Percentiles rank a stretch among this genome's conserved stretches.
Conservation (phyloP, 2,113 vertebrate genomes). For the Percopsis transmontana region DNA sequence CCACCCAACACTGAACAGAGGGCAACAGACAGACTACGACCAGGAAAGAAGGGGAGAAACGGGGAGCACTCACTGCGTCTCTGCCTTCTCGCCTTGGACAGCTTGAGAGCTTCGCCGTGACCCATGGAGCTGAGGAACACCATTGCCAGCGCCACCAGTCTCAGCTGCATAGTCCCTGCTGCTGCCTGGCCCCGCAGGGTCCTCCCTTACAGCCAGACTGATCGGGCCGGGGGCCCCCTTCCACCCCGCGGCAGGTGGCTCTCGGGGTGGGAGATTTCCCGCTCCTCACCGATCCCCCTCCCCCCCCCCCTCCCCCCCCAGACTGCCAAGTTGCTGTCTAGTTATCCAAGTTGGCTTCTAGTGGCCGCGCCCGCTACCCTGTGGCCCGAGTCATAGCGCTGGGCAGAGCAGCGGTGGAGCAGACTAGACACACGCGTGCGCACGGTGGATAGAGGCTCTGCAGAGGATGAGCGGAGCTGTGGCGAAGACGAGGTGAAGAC, state of each 20-base stretch:
- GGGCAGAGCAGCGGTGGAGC: constrained; percentile 57
- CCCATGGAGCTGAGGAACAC: constrained; percentile 92
- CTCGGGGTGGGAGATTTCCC: constrained; percentile 30
- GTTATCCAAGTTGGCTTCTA: too few species aligned
- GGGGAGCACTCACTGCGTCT: constrained; percentile 87
- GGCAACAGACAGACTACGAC: constrained; percentile 6
- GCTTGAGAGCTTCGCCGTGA: constrained; percentile 83
- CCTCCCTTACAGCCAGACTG: constrained; percentile 79
- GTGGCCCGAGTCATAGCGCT: constrained; percentile 70
- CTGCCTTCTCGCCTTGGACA: constrained; percentile 88
- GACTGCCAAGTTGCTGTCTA: constrained; percentile 12
- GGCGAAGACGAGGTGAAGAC: constrained; percentile 2
- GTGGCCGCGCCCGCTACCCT: constrained; percentile 75
- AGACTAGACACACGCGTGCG: constrained; percentile 47
- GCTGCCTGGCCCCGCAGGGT: constrained; percentile 79
- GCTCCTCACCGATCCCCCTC: constrained; percentile 17
- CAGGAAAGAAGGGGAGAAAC: constrained; percentile 27
- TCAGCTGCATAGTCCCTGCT: constrained; percentile 97
- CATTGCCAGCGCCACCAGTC: constrained; percentile 88
- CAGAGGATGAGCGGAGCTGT: neutral
- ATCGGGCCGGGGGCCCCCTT: constrained; percentile 68
- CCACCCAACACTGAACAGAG: constrained; percentile 46
- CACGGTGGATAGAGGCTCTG: constrained; percentile 12
- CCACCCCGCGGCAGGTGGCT: constrained; percentile 67
- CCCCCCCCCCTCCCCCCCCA: constrained; percentile 17